Conservation (phyloP, 2,797 vertebrate genomes). For the Holocentrus rufus region DNA sequence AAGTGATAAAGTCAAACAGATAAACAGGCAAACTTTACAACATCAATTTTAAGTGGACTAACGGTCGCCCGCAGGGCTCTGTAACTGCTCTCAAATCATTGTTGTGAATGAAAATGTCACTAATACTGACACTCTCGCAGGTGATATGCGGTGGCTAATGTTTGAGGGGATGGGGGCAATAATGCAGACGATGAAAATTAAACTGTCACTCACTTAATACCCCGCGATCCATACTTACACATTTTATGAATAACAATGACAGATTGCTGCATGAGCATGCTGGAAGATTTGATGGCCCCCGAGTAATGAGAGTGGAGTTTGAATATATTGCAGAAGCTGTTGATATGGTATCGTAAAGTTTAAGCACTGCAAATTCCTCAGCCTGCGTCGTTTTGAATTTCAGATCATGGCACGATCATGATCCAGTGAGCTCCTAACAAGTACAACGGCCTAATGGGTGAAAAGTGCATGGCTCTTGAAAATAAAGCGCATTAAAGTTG, state of each 20-base stretch:
- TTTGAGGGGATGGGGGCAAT: slow-evolving; percentile 33
- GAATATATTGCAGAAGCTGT: slow-evolving; percentile 49
- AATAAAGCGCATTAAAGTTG: slow-evolving; percentile 35
- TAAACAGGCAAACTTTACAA: slow-evolving; percentile 39
- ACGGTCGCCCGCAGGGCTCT: slow-evolving; percentile 16
- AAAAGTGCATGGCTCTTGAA: slow-evolving; percentile 35
- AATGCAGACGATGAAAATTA: slow-evolving; percentile 72
- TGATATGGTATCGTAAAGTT: slow-evolving; percentile 56
- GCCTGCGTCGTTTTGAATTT: slow-evolving; percentile 36
- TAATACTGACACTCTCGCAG: slow-evolving; percentile 31
- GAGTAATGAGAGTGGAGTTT: slow-evolving; percentile 58
- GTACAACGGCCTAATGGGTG: slow-evolving; percentile 36
- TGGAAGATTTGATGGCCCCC: slow-evolving; percentile 55
- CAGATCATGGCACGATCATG: slow-evolving; percentile 47
- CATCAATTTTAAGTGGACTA: slow-evolving; percentile 16
- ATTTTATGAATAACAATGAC: slow-evolving; percentile 73
- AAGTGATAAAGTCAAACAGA: slow-evolving; percentile 12
- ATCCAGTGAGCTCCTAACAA: slow-evolving; percentile 19
- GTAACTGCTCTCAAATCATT: slow-evolving; percentile 23
- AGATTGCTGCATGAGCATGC: slow-evolving; percentile 49
- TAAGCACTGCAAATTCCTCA: slow-evolving; percentile 36
- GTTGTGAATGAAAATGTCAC: slow-evolving; percentile 68
- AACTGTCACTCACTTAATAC: slow-evolving; percentile 78
- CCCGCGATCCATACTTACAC: slow-evolving; percentile 53
- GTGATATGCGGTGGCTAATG: slow-evolving; percentile 46